These are phyloP conservation scores for Setipinna tenuifilis DNA, from an alignment of 2,797 vertebrate species.

Conservation along the genomic window DNA sequence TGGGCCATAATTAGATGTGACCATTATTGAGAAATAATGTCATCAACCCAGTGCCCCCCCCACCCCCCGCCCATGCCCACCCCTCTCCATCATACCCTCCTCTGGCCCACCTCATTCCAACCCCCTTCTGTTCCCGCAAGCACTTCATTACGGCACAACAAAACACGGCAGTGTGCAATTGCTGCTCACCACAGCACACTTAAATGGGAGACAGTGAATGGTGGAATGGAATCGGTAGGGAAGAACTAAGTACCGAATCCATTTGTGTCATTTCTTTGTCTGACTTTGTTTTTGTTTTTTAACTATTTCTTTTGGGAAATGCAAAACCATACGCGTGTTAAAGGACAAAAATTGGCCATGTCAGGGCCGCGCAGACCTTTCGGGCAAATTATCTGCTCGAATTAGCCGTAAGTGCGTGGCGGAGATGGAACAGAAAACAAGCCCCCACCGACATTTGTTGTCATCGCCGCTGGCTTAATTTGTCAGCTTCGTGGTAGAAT, in stretches of 20 bases:
- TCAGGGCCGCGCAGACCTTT: not conserved
- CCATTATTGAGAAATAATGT: conserved; percentile 26
- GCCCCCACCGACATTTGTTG: not conserved
- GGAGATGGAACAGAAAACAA: not conserved
- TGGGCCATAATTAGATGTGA: conserved; percentile 33
- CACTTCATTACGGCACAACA: conserved; percentile 15
- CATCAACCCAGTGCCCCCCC: not conserved
- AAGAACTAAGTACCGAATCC: too few relatives aligned
- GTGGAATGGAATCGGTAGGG: too few relatives aligned
- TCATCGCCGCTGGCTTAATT: not conserved
- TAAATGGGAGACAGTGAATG: too few relatives aligned
- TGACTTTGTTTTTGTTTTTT: too few relatives aligned
- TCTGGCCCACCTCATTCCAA: not conserved
- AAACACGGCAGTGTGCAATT: not conserved
- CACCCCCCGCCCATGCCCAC: too few relatives aligned
- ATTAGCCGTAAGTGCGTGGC: not conserved
- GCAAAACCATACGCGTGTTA: too few relatives aligned
- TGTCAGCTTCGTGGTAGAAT: not conserved
- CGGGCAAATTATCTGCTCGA: not conserved
- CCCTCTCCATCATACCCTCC: not conserved
- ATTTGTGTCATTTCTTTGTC: too few relatives aligned
- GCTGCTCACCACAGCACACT: not conserved
- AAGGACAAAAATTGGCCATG: not conserved
- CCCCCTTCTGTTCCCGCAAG: not conserved
- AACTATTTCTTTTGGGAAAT: too few relatives aligned